phyloP scores from a whole-genome alignment of 2,888 invertebrate species.

The Lycophotia porphyrea region DNA sequence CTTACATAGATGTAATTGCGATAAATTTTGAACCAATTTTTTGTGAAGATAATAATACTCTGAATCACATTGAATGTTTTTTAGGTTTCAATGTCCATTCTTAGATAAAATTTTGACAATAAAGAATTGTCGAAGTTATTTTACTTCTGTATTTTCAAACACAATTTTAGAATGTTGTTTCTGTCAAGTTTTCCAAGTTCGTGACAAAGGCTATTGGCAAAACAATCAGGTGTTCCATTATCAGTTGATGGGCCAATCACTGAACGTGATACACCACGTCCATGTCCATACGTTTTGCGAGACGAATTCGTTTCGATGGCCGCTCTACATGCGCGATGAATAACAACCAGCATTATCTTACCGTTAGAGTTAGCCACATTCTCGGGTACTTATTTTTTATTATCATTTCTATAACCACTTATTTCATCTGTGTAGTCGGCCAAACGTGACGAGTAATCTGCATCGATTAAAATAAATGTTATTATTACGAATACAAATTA shows the following conservation, averaged over 20 bases:
- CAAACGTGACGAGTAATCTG: constrained; percentile 63
- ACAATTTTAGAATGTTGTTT: constrained; percentile 11
- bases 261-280: constrained; percentile 50
- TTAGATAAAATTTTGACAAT: background rate
- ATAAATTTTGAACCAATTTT: constrained; percentile 29
- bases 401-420: constrained; percentile 60
- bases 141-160: background rate
- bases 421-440: constrained; percentile 62
- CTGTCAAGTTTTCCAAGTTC: background rate
- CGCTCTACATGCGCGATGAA: constrained; percentile 73
- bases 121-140: background rate
- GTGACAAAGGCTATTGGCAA: constrained; percentile 24
- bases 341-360: constrained; percentile 73
- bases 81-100: constrained; percentile 7
- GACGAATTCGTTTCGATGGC: constrained; percentile 67
- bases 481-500: constrained; percentile 54
- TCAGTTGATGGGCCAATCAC: constrained; percentile 44
- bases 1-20: constrained; percentile 19
- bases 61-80: constrained; percentile 19
- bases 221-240: constrained; percentile 50
- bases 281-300: constrained; percentile 45
- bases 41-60: constrained; percentile 19
- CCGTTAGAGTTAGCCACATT: constrained; percentile 75
- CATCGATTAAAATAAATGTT: constrained; percentile 64
- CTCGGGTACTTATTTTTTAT: constrained; percentile 63